Evolutionary conservation across 2,113 vertebrate species (phyloP).

Genomic region (Glaucomys volans): DNA sequence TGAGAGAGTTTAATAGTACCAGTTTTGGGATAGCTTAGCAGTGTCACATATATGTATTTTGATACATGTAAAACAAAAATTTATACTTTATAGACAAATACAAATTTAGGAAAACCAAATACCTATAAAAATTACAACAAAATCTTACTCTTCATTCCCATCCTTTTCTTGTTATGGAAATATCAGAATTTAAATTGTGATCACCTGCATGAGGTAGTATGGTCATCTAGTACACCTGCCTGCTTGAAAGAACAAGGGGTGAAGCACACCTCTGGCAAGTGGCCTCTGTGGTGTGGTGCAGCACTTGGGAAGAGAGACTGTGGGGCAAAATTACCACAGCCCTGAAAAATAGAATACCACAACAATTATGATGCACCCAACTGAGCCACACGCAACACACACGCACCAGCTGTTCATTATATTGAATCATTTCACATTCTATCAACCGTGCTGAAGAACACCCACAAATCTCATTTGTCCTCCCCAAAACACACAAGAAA

Average conservation of each 20-base stretch:
- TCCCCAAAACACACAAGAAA: neutral
- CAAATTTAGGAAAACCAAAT: neutral
- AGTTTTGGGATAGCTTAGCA: neutral
- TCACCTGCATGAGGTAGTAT: neutral
- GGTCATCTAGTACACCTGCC: neutral
- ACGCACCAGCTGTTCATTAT: neutral
- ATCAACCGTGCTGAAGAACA: neutral
- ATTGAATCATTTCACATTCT: neutral
- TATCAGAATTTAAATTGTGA: neutral
- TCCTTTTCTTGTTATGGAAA: neutral
- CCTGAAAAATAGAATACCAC: neutral
- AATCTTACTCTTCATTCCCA: neutral
- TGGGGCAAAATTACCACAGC: neutral
- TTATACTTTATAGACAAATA: neutral
- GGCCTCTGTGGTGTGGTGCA: rapidly evolving
- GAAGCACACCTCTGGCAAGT: no score
- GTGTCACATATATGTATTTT: neutral
- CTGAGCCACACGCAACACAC: neutral
- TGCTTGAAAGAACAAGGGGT: neutral
- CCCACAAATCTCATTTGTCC: neutral
- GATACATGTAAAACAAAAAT: no score
- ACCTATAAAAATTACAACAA: neutral
- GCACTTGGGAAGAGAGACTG: neutral
- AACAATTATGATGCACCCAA: neutral
- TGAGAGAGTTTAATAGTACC: neutral